A percentile compares a stretch with the other conserved stretches of the same genome.
Conservation (phyloP, 2,113 vertebrate species). For the Semnopithecus entellus region DNA sequence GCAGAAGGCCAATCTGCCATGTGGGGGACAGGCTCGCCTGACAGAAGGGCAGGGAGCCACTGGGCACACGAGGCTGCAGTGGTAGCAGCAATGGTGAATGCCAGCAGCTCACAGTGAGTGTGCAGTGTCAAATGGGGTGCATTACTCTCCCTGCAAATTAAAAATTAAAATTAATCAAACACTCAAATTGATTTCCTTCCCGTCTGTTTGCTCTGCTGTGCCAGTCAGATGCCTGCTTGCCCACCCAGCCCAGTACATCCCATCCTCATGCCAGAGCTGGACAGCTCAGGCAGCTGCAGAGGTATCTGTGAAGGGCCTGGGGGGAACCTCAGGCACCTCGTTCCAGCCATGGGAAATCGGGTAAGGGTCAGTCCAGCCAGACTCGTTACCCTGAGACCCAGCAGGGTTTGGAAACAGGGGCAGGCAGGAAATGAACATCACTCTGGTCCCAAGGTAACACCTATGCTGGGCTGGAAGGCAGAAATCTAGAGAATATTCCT, state of each 20-base stretch:
- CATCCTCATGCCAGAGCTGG: background rate
- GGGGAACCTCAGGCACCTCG: background rate
- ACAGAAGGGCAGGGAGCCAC: slow-evolving; percentile 21
- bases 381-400: background rate
- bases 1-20: background rate
- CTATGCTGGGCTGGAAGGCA: background rate
- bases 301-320: background rate
- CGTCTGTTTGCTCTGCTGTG: slow-evolving; percentile 53
- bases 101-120: background rate
- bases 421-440: background rate
- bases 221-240: slow-evolving; percentile 48
- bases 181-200: too few relatives aligned
- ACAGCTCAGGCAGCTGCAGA: background rate
- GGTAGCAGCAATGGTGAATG: background rate
- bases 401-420: background rate
- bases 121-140: background rate
- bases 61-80: background rate
- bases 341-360: background rate
- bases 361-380: background rate
- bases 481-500: background rate
- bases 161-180: too few relatives aligned
- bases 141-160: too few relatives aligned
- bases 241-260: background rate
- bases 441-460: background rate
- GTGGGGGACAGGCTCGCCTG: background rate